Conservation (phyloP, 2,113 vertebrate genomes). For the Capreolus pygargus region DNA sequence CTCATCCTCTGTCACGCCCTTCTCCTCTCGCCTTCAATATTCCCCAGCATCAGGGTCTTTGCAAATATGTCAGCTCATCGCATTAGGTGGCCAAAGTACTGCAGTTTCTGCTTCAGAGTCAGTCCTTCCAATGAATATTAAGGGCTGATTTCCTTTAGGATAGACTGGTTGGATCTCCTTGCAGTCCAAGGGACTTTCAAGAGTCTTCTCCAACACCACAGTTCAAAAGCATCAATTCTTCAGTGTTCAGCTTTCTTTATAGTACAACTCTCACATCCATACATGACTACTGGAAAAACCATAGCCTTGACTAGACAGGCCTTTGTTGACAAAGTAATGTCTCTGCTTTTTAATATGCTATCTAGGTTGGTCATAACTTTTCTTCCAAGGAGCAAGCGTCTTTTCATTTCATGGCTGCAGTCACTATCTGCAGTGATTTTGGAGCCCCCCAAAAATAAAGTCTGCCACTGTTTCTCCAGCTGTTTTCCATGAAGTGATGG, state of each 20-base stretch:
- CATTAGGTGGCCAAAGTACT: background rate
- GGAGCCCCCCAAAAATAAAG: background rate
- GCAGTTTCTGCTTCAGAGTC: background rate
- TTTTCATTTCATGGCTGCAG: background rate
- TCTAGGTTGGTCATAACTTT: background rate
- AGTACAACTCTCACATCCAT: background rate
- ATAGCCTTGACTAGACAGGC: background rate
- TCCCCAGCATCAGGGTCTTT: background rate
- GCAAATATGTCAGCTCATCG: background rate
- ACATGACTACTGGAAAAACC: background rate
- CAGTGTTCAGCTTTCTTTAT: fast-evolving
- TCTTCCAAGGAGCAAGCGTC: background rate
- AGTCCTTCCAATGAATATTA: background rate
- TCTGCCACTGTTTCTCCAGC: background rate
- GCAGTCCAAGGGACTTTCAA: background rate
- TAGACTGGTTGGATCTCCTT: background rate
- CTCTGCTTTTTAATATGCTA: background rate
- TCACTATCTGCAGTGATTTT: background rate
- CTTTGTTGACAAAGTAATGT: too few species aligned
- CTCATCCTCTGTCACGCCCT: background rate
- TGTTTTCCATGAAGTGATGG: background rate
- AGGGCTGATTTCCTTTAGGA: background rate
- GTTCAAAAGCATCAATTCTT: background rate
- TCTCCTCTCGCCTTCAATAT: background rate
- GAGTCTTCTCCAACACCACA: background rate